Base-by-base conservation (phyloP, 1,140 invertebrate species). In the honey bee (Apis mellifera) region DNA sequence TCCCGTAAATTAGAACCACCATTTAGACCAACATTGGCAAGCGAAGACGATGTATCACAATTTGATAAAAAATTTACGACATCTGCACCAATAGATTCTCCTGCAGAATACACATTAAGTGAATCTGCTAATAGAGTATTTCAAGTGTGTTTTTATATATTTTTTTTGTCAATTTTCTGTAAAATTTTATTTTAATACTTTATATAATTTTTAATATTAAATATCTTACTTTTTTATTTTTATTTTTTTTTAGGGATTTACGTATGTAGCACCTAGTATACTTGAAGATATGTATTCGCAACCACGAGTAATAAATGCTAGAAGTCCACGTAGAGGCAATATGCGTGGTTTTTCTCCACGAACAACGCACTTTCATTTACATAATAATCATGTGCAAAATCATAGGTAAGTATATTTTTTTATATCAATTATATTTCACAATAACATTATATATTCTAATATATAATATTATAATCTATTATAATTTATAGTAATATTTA, bases 1-100 rank as follows among this genome's bases (percentile, higher is more conserved):
- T 96, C 95, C 50, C 95, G 97, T 89, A 96, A 96, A 93, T 94
- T 98, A 60, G 97, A 98, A 91, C 98, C 98, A 66, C 98, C 98
- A 60, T 98, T 98, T 89, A 98, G 97, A 94, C 98, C 98, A 62
- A 95, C 95, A 87, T 93, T 99, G 92, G 96, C 98, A 93, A 95
- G 96, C 93, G 98, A 99, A 91, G 99, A 99, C 90, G 99, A 99
- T 95, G 98, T 98, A 0, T 99, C 98, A 64, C 98, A 99, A 91
- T 99, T 99, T 95, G 99, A 99, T 94, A 98, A 97, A 70, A 98
- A 98, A 94, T 99, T 99, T 94, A 99, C 99, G 19, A 97, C 96
- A 92, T 98, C 99, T 94, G 98, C 98, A 50, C 98, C 99, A n/a
- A 97, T 99, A 77, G 99, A 99, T 94, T 99, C 98, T 32, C 99